Conservation (phyloP, 2,888 invertebrate species). For the Cephalotes varians region DNA sequence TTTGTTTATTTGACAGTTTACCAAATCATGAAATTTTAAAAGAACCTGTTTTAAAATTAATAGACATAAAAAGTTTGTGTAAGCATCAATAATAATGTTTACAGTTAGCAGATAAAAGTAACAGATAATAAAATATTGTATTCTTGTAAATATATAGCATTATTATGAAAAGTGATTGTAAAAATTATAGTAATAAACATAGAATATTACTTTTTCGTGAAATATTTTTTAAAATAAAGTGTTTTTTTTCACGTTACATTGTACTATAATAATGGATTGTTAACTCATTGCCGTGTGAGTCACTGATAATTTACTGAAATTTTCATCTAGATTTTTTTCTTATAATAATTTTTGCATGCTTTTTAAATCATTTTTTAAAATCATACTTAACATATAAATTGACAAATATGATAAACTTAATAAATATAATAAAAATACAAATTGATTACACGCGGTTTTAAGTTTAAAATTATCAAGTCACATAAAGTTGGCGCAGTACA, state of each 20-base stretch:
- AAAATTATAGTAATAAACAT: constrained; percentile 39
- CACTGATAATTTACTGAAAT: no score
- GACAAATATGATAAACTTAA: no score
- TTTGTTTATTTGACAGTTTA: constrained; percentile 71
- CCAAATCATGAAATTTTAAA: constrained; percentile 61
- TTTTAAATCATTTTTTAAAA: no score
- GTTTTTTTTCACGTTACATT: neutral
- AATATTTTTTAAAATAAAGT: neutral
- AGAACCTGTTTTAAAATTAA: constrained; percentile 56
- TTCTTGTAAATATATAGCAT: constrained; percentile 16
- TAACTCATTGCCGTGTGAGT: no score
- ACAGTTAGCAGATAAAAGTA: constrained; percentile 10
- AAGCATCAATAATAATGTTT: constrained; percentile 8
- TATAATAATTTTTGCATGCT: no score
- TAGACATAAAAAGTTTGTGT: constrained; percentile 81
- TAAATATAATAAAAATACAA: no score
- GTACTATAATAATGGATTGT: neutral
- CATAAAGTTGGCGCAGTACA: no score
- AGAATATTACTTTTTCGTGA: constrained; percentile 4
- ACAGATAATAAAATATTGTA: constrained; percentile 3
- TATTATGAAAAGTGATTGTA: neutral
- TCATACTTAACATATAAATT: no score
- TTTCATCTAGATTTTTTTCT: no score
- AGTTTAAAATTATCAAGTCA: no score
- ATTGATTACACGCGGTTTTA: no score